Percentiles rank a stretch among this genome's conserved stretches.
These are phyloP conservation scores for Meteorus sp. DNA, from an alignment of 1,140 invertebrate species.

Conservation along the genomic window DNA sequence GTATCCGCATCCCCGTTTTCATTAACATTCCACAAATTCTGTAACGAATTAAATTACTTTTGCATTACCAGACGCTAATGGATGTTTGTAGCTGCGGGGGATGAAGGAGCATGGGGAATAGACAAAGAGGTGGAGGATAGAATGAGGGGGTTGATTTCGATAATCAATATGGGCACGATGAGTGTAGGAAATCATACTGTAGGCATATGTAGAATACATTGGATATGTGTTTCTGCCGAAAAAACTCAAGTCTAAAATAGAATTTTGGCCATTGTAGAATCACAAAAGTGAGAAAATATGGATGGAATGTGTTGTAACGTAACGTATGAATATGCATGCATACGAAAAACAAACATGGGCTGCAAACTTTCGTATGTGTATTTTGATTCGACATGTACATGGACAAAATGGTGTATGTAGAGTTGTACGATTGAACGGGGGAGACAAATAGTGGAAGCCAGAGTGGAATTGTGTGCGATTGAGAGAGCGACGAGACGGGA, in stretches of 20 bases:
- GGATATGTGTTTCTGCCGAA: too few relatives aligned
- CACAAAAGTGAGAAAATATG: too few relatives aligned
- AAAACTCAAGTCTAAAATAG: too few relatives aligned
- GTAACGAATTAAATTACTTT: slow-evolving; percentile 58
- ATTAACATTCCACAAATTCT: slow-evolving; percentile 59
- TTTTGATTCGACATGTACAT: too few relatives aligned
- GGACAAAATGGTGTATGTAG: background rate
- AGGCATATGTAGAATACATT: too few relatives aligned
- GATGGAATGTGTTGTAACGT: too few relatives aligned
- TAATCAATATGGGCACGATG: slow-evolving; percentile 44
- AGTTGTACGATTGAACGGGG: too few relatives aligned
- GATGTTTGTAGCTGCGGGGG: slow-evolving; percentile 37
- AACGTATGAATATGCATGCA: too few relatives aligned
- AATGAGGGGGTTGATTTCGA: slow-evolving; percentile 21
- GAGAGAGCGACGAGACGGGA: slow-evolving; percentile 21
- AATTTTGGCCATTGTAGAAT: too few relatives aligned
- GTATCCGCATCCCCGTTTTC: slow-evolving; percentile 47
- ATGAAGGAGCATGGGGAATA: slow-evolving; percentile 22
- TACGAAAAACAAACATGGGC: too few relatives aligned
- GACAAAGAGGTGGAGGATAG: slow-evolving; percentile 26
- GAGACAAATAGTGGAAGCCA: too few relatives aligned
- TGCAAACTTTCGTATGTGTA: too few relatives aligned
- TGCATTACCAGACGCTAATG: slow-evolving; percentile 51
- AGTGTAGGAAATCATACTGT: background rate
- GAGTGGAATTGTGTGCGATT: slow-evolving; percentile 25